Percentiles rank a stretch among this genome's conserved stretches.
Evolutionary conservation across 1,140 invertebrate species (phyloP).

Genomic region (Drosophila pectinifera): DNA sequence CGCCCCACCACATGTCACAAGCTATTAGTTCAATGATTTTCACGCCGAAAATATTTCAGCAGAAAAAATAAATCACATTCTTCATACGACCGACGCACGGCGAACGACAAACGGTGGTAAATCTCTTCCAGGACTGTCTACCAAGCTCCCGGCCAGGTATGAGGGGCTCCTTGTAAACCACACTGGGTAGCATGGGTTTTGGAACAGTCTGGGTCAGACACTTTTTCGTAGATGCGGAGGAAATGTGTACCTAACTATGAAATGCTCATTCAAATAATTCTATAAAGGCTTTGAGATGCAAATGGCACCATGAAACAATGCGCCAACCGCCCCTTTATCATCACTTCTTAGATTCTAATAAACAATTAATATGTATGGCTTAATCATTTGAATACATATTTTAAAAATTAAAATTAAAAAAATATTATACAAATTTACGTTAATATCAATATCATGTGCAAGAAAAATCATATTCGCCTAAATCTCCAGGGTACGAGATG

Average conservation of each 20-base stretch:
- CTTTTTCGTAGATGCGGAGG: neutral
- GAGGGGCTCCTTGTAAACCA: neutral
- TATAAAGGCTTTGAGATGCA: too few relatives aligned
- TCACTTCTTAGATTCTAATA: too few relatives aligned
- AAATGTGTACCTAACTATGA: too few relatives aligned
- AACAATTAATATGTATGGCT: too few relatives aligned
- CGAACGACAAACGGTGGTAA: conserved; percentile 40
- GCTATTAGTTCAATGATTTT: conserved; percentile 84
- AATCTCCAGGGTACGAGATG: neutral
- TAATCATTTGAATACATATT: too few relatives aligned
- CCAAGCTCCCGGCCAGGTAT: neutral
- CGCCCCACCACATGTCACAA: conserved; percentile 59
- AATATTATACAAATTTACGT: too few relatives aligned
- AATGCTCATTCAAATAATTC: too few relatives aligned
- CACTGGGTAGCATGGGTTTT: neutral
- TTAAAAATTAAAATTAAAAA: too few relatives aligned
- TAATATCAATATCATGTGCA: too few relatives aligned
- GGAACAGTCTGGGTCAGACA: neutral
- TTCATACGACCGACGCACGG: conserved; percentile 30
- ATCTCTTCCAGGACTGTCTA: conserved; percentile 42
- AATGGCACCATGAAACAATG: too few relatives aligned
- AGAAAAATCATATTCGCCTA: too few relatives aligned
- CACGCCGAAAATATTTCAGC: conserved; percentile 65
- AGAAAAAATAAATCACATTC: conserved; percentile 75
- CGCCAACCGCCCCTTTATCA: too few relatives aligned